A percentile compares a stretch with the other conserved stretches of the same genome.
Evolutionary conservation across 2,888 invertebrate species (phyloP).

Genomic region (Caenorhabditis zanzibari): DNA sequence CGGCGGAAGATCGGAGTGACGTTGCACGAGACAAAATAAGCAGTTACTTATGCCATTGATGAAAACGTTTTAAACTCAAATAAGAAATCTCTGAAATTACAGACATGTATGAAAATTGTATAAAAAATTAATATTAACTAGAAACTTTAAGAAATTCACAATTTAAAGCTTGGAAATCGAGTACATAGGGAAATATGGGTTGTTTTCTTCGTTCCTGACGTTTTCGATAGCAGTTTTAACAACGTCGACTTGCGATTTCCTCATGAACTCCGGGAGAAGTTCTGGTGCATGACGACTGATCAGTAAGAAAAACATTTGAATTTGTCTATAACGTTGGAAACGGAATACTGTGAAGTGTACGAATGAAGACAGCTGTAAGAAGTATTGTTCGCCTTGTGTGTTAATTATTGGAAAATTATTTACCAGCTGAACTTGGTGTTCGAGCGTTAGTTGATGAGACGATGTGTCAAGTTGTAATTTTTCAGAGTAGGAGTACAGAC

Average conservation of each 20-base stretch:
- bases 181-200: background rate
- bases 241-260: background rate
- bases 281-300: slow-evolving; percentile 4
- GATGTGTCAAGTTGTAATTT: background rate
- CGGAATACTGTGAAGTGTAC: slow-evolving; percentile 13
- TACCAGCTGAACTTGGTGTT: slow-evolving; percentile 17
- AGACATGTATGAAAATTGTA: background rate
- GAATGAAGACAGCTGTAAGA: slow-evolving; percentile 32
- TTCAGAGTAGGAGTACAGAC: slow-evolving; percentile 8
- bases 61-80: too few relatives aligned
- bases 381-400: background rate
- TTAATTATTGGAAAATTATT: background rate
- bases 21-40: background rate
- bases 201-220: background rate
- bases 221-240: background rate
- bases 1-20: slow-evolving; percentile 7
- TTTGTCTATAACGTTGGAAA: slow-evolving; percentile 18
- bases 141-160: too few relatives aligned
- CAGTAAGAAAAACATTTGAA: slow-evolving; percentile 1
- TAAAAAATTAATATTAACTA: too few relatives aligned
- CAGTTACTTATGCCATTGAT: too few relatives aligned
- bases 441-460: slow-evolving; percentile 5
- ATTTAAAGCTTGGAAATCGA: background rate
- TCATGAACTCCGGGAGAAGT: slow-evolving; percentile 12
- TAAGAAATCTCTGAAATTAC: too few relatives aligned